Evolutionary conservation across 1,140 invertebrate species (phyloP), one percentile per base, ranked within the genome.

Genomic region (Micrasema minimum): DNA sequence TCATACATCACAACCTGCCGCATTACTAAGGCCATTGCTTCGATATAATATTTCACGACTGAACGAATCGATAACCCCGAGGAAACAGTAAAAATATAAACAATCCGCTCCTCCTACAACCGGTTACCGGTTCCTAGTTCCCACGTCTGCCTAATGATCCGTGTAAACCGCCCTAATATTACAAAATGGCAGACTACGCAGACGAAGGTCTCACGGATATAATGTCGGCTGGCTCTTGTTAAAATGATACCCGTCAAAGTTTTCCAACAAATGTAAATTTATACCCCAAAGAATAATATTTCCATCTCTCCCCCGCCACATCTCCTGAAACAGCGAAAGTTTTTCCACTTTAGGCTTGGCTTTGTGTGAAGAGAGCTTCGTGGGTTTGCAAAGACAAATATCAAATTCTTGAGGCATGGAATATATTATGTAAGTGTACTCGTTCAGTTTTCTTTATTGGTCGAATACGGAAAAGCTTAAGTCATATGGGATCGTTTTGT

Each of bases 231-330:
- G 50, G 14, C 38, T 67, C 65, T 57, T 67, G 65, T 67, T 67
- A 67, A 45, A 67, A 67, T 67, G 65, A 67, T 67, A 41, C 65
- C 65, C 65, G 48, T 67, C 65, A 67, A 51, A 67, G 46, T 67
- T 53, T 67, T 53, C 65, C 65, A 55, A 53, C 65, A 67, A 67
- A 67, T 67, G 65, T 53, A 67, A 67, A 67, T 67, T 67, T 51
- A 67, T 67, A 67, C 65, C 65, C 65, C 65, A 43, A 67, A 67
- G 65, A 55, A 53, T 67, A 67, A 67, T 67, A 67, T 67, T 53
- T 67, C 48, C 50, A 55, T 50, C 62, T 43, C 43, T 10, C 14
- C 64, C 43, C 7, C 41, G 48, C 31, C 61, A 10, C 38, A 37
- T 43, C 45, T 45, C 41, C 65, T 59, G 31, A 22, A 59, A 41